Conservation (phyloP, 2,888 invertebrate species). For the Drosophila emarginata region DNA sequence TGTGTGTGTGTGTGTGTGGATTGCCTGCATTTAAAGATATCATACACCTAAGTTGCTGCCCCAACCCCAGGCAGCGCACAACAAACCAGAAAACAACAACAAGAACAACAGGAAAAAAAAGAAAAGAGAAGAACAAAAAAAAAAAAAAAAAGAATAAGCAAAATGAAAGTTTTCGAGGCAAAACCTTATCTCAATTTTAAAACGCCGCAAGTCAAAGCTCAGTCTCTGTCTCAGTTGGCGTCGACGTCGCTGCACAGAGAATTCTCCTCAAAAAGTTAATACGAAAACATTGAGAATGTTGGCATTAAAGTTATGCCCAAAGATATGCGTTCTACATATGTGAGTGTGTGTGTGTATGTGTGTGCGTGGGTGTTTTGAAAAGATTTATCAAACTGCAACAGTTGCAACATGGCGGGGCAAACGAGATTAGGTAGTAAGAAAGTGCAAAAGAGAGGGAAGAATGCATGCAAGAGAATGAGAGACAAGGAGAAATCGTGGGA, state of each 20-base stretch:
- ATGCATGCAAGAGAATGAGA: not conserved
- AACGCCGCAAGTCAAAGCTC: constrained; percentile 59
- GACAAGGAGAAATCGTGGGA: not conserved
- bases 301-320: constrained; percentile 30
- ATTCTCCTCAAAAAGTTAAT: constrained; percentile 49
- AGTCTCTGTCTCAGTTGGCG: constrained; percentile 25
- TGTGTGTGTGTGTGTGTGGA: constrained; percentile 37
- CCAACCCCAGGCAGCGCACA: constrained; percentile 63
- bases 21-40: constrained; percentile 76
- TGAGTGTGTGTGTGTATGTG: not conserved
- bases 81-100: constrained; percentile 56
- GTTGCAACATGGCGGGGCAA: constrained; percentile 24
- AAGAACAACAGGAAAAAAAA: constrained; percentile 25
- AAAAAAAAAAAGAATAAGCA: constrained; percentile 33
- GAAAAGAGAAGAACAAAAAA: constrained; percentile 36
- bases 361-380: constrained; percentile 5
- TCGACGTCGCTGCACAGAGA: constrained; percentile 39
- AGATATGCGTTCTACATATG: constrained; percentile 1
- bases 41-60: constrained; percentile 68
- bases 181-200: constrained; percentile 82
- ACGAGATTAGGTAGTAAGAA: constrained; percentile 32
- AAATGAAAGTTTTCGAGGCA: constrained; percentile 81
- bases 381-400: constrained; percentile 48
- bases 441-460: not conserved
- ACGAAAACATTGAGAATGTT: constrained; percentile 50